phyloP scores from a whole-genome alignment of 2,113 vertebrate species.

The Cebus imitator region DNA sequence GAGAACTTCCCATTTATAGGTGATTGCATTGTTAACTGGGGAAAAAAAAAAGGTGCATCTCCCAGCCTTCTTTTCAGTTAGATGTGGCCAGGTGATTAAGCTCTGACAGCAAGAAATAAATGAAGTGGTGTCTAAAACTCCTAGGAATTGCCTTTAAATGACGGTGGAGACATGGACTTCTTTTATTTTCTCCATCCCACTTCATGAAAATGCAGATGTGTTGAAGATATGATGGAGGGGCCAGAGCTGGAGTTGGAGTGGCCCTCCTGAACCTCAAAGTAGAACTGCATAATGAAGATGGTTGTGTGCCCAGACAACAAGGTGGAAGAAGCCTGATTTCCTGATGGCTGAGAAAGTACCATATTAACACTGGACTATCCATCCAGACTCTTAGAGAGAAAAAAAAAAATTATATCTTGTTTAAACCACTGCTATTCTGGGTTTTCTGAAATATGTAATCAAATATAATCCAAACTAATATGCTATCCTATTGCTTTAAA shows the following conservation, averaged over 20 bases:
- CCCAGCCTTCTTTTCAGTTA: not conserved
- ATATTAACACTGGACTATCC: not conserved
- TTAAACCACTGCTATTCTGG: not conserved
- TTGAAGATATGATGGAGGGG: not conserved
- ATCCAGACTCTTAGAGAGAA: not conserved
- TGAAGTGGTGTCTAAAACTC: not conserved
- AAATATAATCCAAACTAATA: not conserved
- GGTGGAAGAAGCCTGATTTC: not conserved
- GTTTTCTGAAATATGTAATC: not conserved
- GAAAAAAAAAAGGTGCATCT: not conserved
- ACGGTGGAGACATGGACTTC: not conserved
- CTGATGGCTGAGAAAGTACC: not conserved
- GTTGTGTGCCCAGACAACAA: not conserved
- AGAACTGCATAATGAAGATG: not conserved
- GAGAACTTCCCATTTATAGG: not conserved
- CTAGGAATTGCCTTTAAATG: not conserved
- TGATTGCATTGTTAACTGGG: not conserved
- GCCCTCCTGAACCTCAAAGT: not conserved
- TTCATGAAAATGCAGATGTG: not conserved
- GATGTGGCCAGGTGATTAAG: not conserved
- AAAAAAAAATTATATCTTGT: not conserved
- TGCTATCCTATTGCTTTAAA: not conserved
- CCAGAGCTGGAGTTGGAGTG: not conserved
- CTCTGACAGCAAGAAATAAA: not conserved
- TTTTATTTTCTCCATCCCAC: not conserved